Percentiles rank a stretch among this genome's conserved stretches.
phyloP scores from a whole-genome alignment of 1,140 invertebrate genomes.

The Heliconius himera region DNA sequence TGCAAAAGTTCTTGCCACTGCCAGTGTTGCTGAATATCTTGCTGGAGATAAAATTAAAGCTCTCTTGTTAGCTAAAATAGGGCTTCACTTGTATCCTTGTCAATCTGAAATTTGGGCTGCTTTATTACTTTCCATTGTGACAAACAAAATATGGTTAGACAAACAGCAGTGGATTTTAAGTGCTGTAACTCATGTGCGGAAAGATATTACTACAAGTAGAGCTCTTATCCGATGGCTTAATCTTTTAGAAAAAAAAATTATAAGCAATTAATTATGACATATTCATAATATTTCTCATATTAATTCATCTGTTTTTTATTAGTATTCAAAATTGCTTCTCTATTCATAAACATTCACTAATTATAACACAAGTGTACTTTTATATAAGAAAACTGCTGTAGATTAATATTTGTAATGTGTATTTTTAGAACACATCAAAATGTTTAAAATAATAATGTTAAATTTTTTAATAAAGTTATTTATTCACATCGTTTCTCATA shows the following conservation, averaged over 20 bases:
- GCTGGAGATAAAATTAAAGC: slow-evolving; percentile 59
- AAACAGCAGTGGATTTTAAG: slow-evolving; percentile 60
- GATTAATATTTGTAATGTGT: not conserved
- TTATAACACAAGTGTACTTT: not conserved
- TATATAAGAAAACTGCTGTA: not conserved
- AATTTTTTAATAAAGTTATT: slow-evolving; percentile 29
- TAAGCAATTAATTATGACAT: slow-evolving; percentile 38
- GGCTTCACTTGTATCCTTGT: slow-evolving; percentile 68
- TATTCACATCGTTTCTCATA: slow-evolving; percentile 29
- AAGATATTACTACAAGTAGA: slow-evolving; percentile 58
- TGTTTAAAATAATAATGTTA: not conserved
- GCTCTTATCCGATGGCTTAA: slow-evolving; percentile 63
- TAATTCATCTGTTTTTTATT: no score
- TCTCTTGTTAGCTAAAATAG: slow-evolving; percentile 60
- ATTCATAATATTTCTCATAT: not conserved
- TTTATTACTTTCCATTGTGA: slow-evolving; percentile 59
- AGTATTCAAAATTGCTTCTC: no score
- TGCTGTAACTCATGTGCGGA: slow-evolving; percentile 57
- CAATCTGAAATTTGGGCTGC: slow-evolving; percentile 71
- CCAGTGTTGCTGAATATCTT: slow-evolving; percentile 71
- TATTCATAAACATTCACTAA: not conserved
- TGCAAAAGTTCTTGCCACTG: slow-evolving; percentile 67
- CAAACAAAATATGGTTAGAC: slow-evolving; percentile 52
- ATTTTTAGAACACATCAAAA: not conserved
- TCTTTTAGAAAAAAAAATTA: slow-evolving; percentile 66